A percentile compares a stretch with the other conserved stretches of the same genome.
These are phyloP conservation scores for Octonoba sinensis DNA, from an alignment of 2,888 invertebrate species.

Conservation along the genomic window DNA sequence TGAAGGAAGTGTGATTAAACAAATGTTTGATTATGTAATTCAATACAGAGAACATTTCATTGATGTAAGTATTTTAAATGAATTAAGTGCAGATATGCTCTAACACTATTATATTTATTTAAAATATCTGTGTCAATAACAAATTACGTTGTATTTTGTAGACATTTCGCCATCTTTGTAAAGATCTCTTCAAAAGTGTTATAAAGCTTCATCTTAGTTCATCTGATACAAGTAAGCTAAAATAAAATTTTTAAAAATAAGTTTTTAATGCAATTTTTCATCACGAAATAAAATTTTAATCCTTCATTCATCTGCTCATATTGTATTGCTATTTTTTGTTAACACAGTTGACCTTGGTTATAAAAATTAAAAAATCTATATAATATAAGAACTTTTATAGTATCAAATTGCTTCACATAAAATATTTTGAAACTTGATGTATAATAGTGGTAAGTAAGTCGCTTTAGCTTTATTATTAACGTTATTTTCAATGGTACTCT, in stretches of 20 bases:
- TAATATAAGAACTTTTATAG: too few relatives aligned
- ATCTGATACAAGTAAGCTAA: constrained; percentile 3
- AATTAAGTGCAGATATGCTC: not conserved
- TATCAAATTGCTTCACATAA: too few relatives aligned
- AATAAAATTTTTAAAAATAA: not conserved
- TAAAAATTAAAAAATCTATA: too few relatives aligned
- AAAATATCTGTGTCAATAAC: not conserved
- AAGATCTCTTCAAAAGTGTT: constrained; percentile 70
- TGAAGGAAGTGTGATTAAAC: constrained; percentile 30
- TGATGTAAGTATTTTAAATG: constrained; percentile 68
- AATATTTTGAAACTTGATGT: too few relatives aligned
- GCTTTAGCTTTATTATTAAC: too few relatives aligned
- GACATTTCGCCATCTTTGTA: constrained; percentile 70
- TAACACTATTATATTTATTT: not conserved
- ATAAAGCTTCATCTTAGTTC: constrained; percentile 68
- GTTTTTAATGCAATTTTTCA: not conserved
- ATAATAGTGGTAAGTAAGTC: too few relatives aligned
- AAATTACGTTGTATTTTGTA: constrained; percentile 59
- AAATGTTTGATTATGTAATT: constrained; percentile 63
- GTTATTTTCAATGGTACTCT: too few relatives aligned
- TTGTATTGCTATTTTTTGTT: too few relatives aligned
- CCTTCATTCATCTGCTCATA: too few relatives aligned
- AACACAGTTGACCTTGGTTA: too few relatives aligned
- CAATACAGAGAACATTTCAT: constrained; percentile 70
- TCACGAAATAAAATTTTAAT: not conserved